Evolutionary conservation across 1,140 invertebrate species (phyloP).

Genomic region (Calosoma granatense): DNA sequence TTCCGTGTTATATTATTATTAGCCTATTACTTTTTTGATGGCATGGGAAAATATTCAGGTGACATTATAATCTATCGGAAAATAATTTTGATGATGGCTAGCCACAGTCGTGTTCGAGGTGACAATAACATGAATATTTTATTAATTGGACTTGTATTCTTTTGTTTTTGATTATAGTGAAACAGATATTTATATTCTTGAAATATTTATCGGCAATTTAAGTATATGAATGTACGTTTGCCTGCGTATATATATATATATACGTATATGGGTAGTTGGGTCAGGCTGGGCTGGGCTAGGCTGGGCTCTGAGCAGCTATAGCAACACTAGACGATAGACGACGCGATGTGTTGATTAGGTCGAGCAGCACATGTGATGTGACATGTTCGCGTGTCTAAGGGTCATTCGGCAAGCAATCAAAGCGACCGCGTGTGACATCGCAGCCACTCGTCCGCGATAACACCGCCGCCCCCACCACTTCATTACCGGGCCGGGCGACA

Average conservation of each 20-base stretch:
- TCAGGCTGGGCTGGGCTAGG: too few species aligned
- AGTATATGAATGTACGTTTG: too few species aligned
- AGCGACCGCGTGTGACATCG: background rate
- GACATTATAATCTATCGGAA: constrained; percentile 8
- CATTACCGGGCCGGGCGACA: too few species aligned
- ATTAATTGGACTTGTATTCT: background rate
- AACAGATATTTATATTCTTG: constrained; percentile 1
- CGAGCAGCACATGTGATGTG: background rate
- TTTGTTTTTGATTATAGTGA: constrained; percentile 7
- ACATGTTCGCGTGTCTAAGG: background rate
- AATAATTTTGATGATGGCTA: constrained; percentile 6
- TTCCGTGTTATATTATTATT: constrained; percentile 7
- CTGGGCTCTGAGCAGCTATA: too few species aligned
- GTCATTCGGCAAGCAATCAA: background rate
- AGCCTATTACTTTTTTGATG: constrained; percentile 8
- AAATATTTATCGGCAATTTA: constrained; percentile 6
- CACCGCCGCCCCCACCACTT: background rate
- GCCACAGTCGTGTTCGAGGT: background rate
- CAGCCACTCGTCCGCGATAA: background rate
- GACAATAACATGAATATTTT: constrained; percentile 9
- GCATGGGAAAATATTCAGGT: constrained; percentile 3
- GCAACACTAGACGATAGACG: background rate
- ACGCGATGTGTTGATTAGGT: background rate
- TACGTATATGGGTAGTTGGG: too few species aligned
- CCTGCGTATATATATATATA: too few species aligned